These are phyloP conservation scores for Pyrocoelia pectoralis DNA, from an alignment of 2,888 invertebrate species.

Conservation along the genomic window DNA sequence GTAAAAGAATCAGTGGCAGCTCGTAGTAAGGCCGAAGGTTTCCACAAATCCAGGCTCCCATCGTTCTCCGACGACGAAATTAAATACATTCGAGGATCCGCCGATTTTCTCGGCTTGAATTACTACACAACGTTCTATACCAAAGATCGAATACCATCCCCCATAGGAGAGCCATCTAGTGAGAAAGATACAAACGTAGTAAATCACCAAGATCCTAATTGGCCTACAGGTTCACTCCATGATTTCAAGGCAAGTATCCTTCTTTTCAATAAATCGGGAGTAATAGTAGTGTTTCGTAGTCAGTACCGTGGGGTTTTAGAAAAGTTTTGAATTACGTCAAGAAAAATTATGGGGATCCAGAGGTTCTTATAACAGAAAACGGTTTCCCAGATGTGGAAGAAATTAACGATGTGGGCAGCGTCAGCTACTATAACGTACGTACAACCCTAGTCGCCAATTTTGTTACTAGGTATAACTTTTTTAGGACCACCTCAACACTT, in stretches of 20 bases:
- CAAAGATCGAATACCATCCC: slow-evolving; percentile 13
- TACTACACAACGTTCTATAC: slow-evolving; percentile 57
- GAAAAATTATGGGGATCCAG: slow-evolving; percentile 66
- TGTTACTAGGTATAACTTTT: too few species aligned
- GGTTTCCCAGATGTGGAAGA: slow-evolving; percentile 51
- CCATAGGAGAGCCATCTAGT: slow-evolving; percentile 33
- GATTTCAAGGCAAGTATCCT: slow-evolving; percentile 43
- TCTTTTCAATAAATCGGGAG: slow-evolving; percentile 10
- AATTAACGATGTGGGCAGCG: slow-evolving; percentile 29
- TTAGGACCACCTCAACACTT: neutral
- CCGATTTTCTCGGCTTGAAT: slow-evolving; percentile 62
- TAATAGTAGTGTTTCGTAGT: neutral
- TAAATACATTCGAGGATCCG: slow-evolving; percentile 51
- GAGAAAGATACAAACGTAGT: slow-evolving; percentile 34
- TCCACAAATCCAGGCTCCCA: slow-evolving; percentile 22
- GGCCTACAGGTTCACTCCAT: slow-evolving; percentile 33
- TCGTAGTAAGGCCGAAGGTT: slow-evolving; percentile 25
- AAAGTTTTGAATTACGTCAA: slow-evolving; percentile 70
- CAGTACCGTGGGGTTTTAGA: too few species aligned
- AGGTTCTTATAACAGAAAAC: slow-evolving; percentile 69
- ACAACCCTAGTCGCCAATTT: neutral
- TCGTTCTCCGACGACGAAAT: slow-evolving; percentile 37
- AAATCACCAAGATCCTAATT: slow-evolving; percentile 40
- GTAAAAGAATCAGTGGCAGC: slow-evolving; percentile 19
- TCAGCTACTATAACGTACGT: slow-evolving; percentile 33